phyloP scores from a whole-genome alignment of 2,113 vertebrate genomes.

The Chionis minor region DNA sequence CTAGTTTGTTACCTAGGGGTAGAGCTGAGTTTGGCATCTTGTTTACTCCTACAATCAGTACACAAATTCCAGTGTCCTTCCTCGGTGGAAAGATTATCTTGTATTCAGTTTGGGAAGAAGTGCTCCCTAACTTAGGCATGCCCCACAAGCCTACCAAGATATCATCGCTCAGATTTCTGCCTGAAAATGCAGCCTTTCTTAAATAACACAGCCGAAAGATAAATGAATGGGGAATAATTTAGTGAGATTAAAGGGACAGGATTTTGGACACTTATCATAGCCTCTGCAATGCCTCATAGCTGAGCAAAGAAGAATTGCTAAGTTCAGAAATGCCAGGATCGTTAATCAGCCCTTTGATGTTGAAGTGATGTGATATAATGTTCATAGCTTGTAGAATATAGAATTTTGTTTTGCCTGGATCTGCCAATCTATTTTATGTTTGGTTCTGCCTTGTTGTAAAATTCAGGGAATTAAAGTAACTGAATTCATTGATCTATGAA shows the following conservation, averaged over 20 bases:
- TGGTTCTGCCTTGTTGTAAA: not conserved
- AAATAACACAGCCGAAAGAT: conserved; percentile 28
- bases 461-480: not conserved
- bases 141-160: not conserved
- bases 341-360: conserved; percentile 45
- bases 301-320: conserved; percentile 2
- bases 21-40: not conserved
- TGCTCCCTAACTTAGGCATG: not conserved
- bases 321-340: conserved; percentile 61
- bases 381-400: conserved; percentile 47
- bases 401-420: not conserved
- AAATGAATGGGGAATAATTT: conserved; percentile 21
- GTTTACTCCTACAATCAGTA: not conserved
- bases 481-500: not conserved
- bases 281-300: conserved; percentile 47
- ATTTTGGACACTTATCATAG: conserved; percentile 50
- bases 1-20: not conserved
- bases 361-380: conserved; percentile 44
- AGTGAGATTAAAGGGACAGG: not conserved
- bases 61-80: not conserved
- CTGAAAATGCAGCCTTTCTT: conserved; percentile 6
- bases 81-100: not conserved
- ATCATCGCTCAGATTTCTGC: not conserved
- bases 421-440: conserved; percentile 1
- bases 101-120: not conserved